Evolutionary conservation across 1,140 invertebrate genomes (phyloP).

Genomic region (Antheraea mylitta): DNA sequence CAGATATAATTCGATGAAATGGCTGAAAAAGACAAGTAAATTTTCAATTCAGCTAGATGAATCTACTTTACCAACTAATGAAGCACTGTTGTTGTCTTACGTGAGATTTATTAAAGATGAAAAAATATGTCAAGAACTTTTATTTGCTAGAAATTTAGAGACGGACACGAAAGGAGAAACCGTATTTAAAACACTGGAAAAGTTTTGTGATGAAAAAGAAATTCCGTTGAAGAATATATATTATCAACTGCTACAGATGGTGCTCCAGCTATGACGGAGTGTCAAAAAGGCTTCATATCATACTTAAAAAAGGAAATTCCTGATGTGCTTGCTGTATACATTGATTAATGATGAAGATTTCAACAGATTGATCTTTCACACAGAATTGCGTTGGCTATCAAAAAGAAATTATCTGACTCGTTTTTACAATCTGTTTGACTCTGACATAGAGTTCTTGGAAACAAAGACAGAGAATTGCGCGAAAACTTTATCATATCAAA

Average conservation of each 20-base stretch:
- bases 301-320: neutral
- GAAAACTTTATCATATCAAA: slow-evolving; percentile 40
- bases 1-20: slow-evolving; percentile 12
- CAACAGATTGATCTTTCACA: slow-evolving; percentile 49
- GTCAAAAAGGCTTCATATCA: neutral
- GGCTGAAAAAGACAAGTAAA: slow-evolving; percentile 10
- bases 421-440: slow-evolving; percentile 51
- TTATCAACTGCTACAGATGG: slow-evolving; percentile 10
- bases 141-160: slow-evolving; percentile 25
- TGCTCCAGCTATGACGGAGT: slow-evolving; percentile 5
- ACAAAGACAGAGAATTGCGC: slow-evolving; percentile 34
- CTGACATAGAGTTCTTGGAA: slow-evolving; percentile 45
- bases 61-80: slow-evolving; percentile 17
- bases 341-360: slow-evolving; percentile 22
- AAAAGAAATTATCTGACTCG: slow-evolving; percentile 50
- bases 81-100: slow-evolving; percentile 19
- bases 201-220: slow-evolving; percentile 27
- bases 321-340: slow-evolving; percentile 7
- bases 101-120: slow-evolving; percentile 21
- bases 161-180: slow-evolving; percentile 17
- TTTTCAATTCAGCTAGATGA: slow-evolving; percentile 15
- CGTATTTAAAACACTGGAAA: slow-evolving; percentile 20
- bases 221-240: slow-evolving; percentile 23
- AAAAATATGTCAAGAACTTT: slow-evolving; percentile 27
- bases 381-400: slow-evolving; percentile 58